Evolutionary conservation across 1,140 invertebrate genomes (phyloP).

Genomic region (Drosophila ficusphila): DNA sequence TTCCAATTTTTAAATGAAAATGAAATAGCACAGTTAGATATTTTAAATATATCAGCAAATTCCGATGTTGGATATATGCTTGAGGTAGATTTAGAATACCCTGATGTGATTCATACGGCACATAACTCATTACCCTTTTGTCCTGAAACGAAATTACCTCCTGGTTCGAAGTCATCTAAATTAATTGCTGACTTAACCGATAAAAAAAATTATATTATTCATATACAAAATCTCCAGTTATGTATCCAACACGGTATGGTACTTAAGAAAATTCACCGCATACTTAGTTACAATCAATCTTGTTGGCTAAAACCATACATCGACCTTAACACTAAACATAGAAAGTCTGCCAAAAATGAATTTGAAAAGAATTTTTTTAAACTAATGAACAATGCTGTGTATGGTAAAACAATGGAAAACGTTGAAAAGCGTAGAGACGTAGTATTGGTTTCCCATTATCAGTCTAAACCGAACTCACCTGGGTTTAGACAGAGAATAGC

Average conservation of each 20-base stretch:
- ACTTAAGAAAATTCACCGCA: neutral
- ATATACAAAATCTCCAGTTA: no score
- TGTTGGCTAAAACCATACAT: neutral
- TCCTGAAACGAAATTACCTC: no score
- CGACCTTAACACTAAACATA: neutral
- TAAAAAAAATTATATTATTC: no score
- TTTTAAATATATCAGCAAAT: no score
- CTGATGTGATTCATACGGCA: no score
- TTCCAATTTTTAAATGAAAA: neutral
- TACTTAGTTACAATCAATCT: neutral
- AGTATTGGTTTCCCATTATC: neutral
- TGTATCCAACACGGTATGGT: no score
- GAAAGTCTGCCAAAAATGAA: neutral
- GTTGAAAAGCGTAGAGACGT: neutral
- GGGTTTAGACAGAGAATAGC: slow-evolving; percentile 5
- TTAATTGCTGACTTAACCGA: no score
- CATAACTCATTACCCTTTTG: no score
- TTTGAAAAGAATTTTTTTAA: neutral
- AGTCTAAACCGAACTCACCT: neutral
- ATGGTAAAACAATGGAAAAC: neutral
- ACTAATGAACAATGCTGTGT: neutral
- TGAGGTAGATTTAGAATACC: no score
- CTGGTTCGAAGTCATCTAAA: no score
- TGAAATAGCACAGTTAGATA: neutral
- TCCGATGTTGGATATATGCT: no score